Evolutionary conservation across 2,113 vertebrate genomes (phyloP).

Genomic region (Centropus bengalensis): DNA sequence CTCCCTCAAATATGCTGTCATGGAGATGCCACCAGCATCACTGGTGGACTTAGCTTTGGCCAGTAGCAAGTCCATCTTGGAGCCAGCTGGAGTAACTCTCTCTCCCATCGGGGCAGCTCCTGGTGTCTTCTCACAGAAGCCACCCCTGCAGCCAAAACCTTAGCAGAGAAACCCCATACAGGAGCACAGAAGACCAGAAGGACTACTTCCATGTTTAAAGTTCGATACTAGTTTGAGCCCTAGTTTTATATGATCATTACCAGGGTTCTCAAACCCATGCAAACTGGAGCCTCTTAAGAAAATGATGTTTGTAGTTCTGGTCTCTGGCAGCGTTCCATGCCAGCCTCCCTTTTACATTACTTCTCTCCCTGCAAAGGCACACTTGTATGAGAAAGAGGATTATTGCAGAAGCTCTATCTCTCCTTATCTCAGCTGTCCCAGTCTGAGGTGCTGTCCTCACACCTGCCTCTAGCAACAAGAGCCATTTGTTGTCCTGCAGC

Average conservation of each 20-base stretch:
- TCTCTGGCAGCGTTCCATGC: not conserved
- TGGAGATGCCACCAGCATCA: fast-evolving
- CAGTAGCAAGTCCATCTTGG: not conserved
- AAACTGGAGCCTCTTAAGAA: not conserved
- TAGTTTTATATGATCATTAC: not conserved
- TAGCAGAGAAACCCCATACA: not conserved
- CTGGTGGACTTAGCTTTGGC: not conserved
- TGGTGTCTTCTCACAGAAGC: not conserved
- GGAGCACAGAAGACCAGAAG: not conserved
- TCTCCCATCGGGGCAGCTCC: not conserved
- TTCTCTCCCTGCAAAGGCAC: not conserved
- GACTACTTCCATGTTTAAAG: not conserved
- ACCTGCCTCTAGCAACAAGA: not conserved
- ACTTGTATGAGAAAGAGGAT: not conserved
- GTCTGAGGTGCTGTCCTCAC: not conserved
- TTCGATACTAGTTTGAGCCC: not conserved
- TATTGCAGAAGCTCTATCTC: not conserved
- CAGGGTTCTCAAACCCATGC: not conserved
- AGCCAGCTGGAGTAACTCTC: not conserved
- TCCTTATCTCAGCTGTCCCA: not conserved
- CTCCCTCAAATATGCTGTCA: not conserved
- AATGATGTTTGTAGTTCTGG: not conserved
- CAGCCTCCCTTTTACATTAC: not conserved
- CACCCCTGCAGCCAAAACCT: not conserved
- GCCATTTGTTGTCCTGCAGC: not conserved